Base-by-base conservation (phyloP, 1,140 invertebrate species). In the Drosophila miranda region DNA sequence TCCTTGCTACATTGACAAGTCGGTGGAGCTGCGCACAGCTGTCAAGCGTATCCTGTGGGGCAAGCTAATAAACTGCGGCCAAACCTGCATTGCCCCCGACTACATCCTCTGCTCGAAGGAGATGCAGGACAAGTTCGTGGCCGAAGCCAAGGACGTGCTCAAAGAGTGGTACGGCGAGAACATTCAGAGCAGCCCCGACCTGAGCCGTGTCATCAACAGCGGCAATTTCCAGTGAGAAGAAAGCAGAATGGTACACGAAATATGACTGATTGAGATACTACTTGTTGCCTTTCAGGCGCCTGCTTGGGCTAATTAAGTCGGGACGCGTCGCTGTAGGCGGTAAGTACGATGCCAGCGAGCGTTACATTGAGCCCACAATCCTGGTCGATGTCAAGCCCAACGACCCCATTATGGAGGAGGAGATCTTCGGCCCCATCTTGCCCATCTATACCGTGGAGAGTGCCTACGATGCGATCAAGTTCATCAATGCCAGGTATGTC, bases 41-140 rank as follows among this genome's bases (percentile, higher is more conserved):
- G 93, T 93, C 0, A 95, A 94, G 81, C 93, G 99, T 48, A 92
- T 99, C n/a, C 80, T 99, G 3, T 99, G 98, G 98, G 99, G 98
- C 0, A 99, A 99, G 92, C 95, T 95, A 56, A 93, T 96, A 41
- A 99, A 99, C 91, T 93, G 93, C 45, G 99, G 99, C 2, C 99
- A 99, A 92, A 99, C 98, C 0, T 99, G 99, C 91, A 96, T 99
- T 63, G 98, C 98, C 3, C 98, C 99, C 0, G 99, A 99, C 92
- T 99, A 99, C 90, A 82, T 99, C 30, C 92, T 99, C n/a, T 99
- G 98, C 90, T 94, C 94, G 8, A 94, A 94, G 80, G 93, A 95
- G 86, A 92, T 96, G 0, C 94, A 96, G 82, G 92, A 93, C 5
- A 93, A 94, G 73, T 94, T 97, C 66, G 78, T 99, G 11, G 92